Conservation (phyloP, 1,140 invertebrate species). For the Steinernema feltiae region DNA sequence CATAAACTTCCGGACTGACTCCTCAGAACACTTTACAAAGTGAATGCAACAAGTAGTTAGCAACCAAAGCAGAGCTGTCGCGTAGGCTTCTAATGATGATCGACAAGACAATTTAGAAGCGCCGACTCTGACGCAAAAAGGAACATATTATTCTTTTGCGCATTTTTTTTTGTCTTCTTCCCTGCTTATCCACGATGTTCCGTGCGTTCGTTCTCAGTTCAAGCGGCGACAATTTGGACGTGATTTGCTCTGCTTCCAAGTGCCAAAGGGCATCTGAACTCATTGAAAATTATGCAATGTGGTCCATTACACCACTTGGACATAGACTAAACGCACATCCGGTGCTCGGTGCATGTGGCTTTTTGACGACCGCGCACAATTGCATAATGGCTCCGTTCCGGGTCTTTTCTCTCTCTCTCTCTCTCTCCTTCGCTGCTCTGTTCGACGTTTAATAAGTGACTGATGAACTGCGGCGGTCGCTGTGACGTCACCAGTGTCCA, state of each 20-base stretch:
- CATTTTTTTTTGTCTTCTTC: background rate
- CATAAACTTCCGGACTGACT: too few relatives aligned
- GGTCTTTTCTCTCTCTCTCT: too few relatives aligned
- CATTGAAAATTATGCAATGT: too few relatives aligned
- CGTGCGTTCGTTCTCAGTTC: too few relatives aligned
- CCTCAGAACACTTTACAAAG: too few relatives aligned
- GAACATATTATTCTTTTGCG: background rate
- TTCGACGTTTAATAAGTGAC: slow-evolving; percentile 9
- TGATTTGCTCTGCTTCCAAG: background rate
- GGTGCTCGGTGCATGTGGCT: background rate
- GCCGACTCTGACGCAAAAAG: background rate
- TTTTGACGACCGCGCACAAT: background rate
- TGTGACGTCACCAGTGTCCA: background rate
- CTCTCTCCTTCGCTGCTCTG: too few relatives aligned
- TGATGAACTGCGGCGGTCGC: background rate
- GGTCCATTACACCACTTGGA: too few relatives aligned
- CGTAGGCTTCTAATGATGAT: background rate
- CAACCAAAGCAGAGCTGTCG: background rate
- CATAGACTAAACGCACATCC: too few relatives aligned
- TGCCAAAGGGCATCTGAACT: background rate
- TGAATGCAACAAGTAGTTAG: background rate
- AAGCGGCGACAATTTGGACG: too few relatives aligned
- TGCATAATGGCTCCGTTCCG: background rate
- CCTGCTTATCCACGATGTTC: too few relatives aligned
- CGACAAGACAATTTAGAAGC: background rate